Evolutionary conservation across 2,797 vertebrate species (phyloP).

Genomic region (Falco berigora): DNA sequence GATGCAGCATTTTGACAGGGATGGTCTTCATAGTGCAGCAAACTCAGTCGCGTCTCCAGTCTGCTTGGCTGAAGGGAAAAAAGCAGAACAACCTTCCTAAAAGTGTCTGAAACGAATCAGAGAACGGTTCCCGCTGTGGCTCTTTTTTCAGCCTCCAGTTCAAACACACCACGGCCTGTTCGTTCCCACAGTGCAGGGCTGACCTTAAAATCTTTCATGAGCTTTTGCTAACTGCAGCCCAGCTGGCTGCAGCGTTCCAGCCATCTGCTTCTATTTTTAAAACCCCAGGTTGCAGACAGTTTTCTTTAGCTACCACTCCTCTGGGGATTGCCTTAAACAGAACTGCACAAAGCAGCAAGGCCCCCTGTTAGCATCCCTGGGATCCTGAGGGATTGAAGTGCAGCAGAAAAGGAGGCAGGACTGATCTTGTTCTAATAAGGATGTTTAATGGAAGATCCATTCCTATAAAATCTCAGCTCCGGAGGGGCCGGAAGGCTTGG

Average conservation of each 20-base stretch:
- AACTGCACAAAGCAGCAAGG: neutral
- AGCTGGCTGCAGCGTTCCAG: neutral
- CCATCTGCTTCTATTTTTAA: slow-evolving; percentile 52
- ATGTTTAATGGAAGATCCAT: neutral
- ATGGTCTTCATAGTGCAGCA: neutral
- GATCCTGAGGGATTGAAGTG: neutral
- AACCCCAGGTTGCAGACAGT: slow-evolving; percentile 3
- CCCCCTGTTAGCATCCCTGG: neutral
- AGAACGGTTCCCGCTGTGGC: neutral
- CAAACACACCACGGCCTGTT: neutral
- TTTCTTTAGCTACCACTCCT: neutral
- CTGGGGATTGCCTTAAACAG: neutral
- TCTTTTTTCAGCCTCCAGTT: neutral
- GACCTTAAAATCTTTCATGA: slow-evolving; percentile 5
- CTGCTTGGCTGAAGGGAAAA: neutral
- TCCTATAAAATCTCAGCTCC: neutral
- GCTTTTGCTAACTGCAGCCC: neutral
- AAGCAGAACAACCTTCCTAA: neutral
- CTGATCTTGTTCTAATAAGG: neutral
- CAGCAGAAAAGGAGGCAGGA: neutral
- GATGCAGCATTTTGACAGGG: neutral
- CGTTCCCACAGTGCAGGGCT: slow-evolving; percentile 51
- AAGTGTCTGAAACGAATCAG: neutral
- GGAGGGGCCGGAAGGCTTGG: neutral
- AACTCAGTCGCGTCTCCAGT: neutral